Evolutionary conservation across 1,140 invertebrate species (phyloP), one percentile per base, ranked within the genome.

Genomic region (Drosophila nannoptera): DNA sequence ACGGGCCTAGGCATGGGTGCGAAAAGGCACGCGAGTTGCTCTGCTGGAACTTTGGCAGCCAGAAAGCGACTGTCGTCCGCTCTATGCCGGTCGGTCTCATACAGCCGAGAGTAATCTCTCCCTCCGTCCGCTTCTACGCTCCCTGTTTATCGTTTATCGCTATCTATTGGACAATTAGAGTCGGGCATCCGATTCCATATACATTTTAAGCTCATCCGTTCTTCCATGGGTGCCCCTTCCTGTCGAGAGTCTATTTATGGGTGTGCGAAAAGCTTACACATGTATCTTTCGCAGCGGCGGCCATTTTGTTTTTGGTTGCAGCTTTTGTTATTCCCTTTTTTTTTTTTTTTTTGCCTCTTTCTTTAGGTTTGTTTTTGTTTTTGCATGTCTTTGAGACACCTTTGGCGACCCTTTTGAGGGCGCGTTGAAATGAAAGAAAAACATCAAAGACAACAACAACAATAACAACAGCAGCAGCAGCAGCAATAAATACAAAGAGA

Each of bases 361-460:
- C 46, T n/a, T 42, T n/a, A 5, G 61, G 33, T 40, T 29, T 40
- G 22, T 45, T 50, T 56, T 40, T 52, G 9, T 59, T 48, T 63
- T 35, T 50, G 52, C 45, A 32, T 50, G 35, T 69, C 66, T 63
- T 63, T 64, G 67, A 69, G 60, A 64, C 58, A 70, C 68, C 68
- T 70, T 65, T 53, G 35, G 61, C 45, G 66, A 69, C 66, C 59
- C 59, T 69, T 69, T 69, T 55, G 42, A 63, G 53, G 69, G 65
- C 77, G 77, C 77, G 77, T 80, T 81, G 77, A 77, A 80, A 80
- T 80, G 77, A 80, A 81, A 81, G 73, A 80, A 80, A 69, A 81
- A 80, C 77, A 80, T 56, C 59, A 81, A 75, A 77, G 45, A 73
- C 65, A 66, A 74, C 63, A 31, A 12, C 33, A 32, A 33, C 35